Percentiles rank a stretch among this genome's conserved stretches.
phyloP scores from a whole-genome alignment of 2,888 invertebrate genomes.

The Heliconius sara region DNA sequence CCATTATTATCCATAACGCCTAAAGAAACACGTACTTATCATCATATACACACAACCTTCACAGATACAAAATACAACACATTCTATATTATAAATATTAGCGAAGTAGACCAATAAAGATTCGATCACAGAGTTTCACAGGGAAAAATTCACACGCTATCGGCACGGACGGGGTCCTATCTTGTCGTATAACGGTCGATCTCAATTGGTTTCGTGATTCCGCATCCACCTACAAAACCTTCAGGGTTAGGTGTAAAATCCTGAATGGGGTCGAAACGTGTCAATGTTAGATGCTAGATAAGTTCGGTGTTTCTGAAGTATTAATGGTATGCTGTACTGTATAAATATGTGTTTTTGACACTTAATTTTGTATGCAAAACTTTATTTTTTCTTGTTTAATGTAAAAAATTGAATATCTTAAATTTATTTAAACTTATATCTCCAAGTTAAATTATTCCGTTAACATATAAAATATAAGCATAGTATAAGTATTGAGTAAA shows the following conservation, averaged over 20 bases:
- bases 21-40: background rate
- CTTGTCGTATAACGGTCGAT: conserved; percentile 47
- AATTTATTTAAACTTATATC: no score
- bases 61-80: background rate
- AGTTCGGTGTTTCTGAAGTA: background rate
- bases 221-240: conserved; percentile 54
- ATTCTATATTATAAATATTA: conserved; percentile 39
- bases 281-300: conserved; percentile 29
- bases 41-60: background rate
- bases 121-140: conserved; percentile 35
- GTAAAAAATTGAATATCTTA: no score
- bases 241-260: conserved; percentile 43
- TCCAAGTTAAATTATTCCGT: no score
- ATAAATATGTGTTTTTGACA: background rate
- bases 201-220: conserved; percentile 69
- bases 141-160: conserved; percentile 42
- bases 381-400: no score
- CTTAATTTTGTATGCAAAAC: no score
- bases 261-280: conserved; percentile 21
- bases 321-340: background rate
- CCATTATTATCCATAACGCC: no score
- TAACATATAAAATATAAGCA: no score
- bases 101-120: conserved; percentile 33
- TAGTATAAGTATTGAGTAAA: background rate
- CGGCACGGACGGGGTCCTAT: conserved; percentile 39